Evolutionary conservation across 2,888 invertebrate species (phyloP).

Genomic region (Cerastis leucographa): DNA sequence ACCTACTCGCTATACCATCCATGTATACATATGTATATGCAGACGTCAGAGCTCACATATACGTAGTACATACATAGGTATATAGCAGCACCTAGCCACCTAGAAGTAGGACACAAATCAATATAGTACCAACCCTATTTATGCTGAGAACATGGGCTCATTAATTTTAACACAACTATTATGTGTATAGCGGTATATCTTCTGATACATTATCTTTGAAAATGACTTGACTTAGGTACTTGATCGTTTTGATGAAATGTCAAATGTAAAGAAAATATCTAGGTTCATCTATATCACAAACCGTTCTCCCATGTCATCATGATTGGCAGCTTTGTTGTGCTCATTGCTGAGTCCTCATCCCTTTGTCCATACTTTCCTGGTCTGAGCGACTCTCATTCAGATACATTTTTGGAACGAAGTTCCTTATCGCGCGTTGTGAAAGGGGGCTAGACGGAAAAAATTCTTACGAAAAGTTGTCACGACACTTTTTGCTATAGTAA

Average conservation of each 20-base stretch:
- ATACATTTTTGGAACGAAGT: too few species aligned
- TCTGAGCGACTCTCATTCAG: background rate
- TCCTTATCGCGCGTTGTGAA: too few species aligned
- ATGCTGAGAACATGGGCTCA: conserved; percentile 41
- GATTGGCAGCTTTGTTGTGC: too few species aligned
- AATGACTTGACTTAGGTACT: conserved; percentile 10
- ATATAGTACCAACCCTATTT: conserved; percentile 45
- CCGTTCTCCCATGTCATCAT: background rate
- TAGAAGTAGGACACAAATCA: conserved; percentile 59
- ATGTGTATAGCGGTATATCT: conserved; percentile 11
- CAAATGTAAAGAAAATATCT: background rate
- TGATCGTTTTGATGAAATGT: background rate
- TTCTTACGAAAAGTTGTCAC: too few species aligned
- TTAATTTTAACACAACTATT: conserved; percentile 50
- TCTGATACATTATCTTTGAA: conserved; percentile 2
- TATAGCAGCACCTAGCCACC: conserved; percentile 40
- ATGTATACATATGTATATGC: conserved; percentile 13
- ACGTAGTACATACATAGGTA: conserved; percentile 24
- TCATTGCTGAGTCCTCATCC: background rate
- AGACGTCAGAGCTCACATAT: conserved; percentile 49
- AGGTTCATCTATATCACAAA: background rate
- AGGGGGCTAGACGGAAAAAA: too few species aligned
- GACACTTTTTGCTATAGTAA: too few species aligned
- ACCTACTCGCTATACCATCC: conserved; percentile 14
- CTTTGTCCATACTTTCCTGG: background rate